Evolutionary conservation across 2,113 vertebrate genomes (phyloP).

Genomic region (Rhadina sibilatrix): DNA sequence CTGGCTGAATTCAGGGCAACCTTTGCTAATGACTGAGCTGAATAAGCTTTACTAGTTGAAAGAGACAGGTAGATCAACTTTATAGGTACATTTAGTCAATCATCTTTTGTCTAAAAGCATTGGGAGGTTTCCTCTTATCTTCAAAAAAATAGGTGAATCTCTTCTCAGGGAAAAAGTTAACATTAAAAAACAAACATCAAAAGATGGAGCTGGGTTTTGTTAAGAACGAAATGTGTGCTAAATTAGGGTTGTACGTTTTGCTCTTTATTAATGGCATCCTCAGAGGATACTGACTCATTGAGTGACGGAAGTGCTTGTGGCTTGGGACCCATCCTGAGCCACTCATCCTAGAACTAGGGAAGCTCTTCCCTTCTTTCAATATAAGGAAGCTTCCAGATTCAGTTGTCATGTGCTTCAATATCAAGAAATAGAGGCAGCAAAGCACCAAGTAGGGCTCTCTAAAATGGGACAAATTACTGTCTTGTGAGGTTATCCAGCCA

Average conservation of each 20-base stretch:
- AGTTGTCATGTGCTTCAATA: constrained; percentile 4
- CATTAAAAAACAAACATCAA: not conserved
- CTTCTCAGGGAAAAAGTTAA: not conserved
- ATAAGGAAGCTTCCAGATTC: not conserved
- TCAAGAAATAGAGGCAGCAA: not conserved
- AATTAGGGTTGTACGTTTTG: constrained; percentile 46
- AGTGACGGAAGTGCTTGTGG: constrained; percentile 71
- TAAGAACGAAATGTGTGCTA: constrained; percentile 47
- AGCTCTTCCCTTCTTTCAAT: constrained; percentile 24
- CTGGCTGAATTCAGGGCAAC: not conserved
- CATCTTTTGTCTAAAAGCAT: not conserved
- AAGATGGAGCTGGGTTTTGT: not conserved
- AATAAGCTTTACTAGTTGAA: not conserved
- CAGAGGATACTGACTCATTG: constrained; percentile 72
- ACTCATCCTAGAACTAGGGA: constrained; percentile 35
- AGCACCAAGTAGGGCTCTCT: not conserved
- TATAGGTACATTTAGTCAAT: not conserved
- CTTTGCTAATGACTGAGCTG: not conserved
- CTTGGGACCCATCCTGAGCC: constrained; percentile 52
- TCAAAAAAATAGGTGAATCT: not conserved
- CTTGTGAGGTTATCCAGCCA: not conserved
- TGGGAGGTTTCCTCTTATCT: not conserved
- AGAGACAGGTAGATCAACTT: not conserved
- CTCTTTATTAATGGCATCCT: constrained; percentile 61
- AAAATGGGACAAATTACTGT: not conserved